These are phyloP conservation scores for Drosophila anceps DNA, from an alignment of 2,888 invertebrate species.

Conservation along the genomic window DNA sequence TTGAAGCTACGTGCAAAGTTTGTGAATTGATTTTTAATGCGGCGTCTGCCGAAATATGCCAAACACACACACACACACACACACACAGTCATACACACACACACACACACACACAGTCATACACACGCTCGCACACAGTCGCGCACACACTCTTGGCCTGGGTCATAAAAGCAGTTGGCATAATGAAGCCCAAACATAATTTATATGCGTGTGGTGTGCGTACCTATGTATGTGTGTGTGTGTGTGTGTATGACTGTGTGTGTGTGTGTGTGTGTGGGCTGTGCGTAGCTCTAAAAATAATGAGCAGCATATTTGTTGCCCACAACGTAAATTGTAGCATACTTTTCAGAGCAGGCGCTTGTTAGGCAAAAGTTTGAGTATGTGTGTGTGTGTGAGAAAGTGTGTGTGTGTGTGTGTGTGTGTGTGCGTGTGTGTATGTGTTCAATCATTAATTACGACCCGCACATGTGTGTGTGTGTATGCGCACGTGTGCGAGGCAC, in stretches of 20 bases:
- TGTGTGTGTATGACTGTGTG: constrained; percentile 6
- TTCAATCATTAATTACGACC: constrained; percentile 73
- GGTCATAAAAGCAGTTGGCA: constrained; percentile 49
- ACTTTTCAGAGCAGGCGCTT: constrained; percentile 50
- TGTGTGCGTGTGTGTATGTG: constrained; percentile 30
- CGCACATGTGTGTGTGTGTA: constrained; percentile 27
- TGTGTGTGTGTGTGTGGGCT: constrained; percentile 24
- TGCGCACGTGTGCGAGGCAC: constrained; percentile 34
- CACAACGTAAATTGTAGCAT: constrained; percentile 69
- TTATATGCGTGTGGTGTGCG: constrained; percentile 57
- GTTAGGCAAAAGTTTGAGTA: background rate
- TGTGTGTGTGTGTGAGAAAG: background rate
- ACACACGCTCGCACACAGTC: background rate
- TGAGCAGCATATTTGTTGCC: constrained; percentile 77
- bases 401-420: background rate
- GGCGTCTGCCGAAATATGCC: constrained; percentile 56
- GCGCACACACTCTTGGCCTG: background rate
- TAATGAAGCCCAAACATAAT: constrained; percentile 78
- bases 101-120: background rate
- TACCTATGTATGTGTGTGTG: background rate
- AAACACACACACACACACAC: background rate
- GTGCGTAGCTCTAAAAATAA: constrained; percentile 68
- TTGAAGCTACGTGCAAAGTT: constrained; percentile 70
- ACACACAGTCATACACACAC: background rate
- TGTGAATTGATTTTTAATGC: constrained; percentile 79